Percentiles rank a stretch among this genome's conserved stretches.
Conservation (phyloP, 2,113 vertebrate genomes). For the Osmerus eperlanus region DNA sequence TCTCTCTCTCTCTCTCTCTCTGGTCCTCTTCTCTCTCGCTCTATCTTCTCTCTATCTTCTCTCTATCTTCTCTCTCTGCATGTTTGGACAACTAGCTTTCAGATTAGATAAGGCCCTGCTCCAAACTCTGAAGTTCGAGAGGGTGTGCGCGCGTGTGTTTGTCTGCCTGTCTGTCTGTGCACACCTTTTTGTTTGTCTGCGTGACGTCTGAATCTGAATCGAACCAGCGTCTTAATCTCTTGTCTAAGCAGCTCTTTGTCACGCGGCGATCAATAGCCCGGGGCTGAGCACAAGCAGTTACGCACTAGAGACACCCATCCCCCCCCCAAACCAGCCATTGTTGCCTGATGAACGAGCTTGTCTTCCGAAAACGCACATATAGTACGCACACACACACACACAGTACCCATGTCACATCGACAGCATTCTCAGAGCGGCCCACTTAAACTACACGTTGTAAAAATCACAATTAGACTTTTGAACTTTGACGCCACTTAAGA, state of each 20-base stretch:
- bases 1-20: neutral
- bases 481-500: no score
- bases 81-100: neutral
- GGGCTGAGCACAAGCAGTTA: conserved; percentile 5
- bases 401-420: no score
- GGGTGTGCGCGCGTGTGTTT: neutral
- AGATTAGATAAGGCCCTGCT: conserved; percentile 5
- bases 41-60: no score
- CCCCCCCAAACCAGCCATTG: no score
- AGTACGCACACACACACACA: neutral
- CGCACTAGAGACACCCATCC: no score
- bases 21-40: neutral
- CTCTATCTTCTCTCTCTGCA: neutral
- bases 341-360: no score
- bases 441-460: no score
- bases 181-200: neutral
- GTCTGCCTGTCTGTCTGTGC: neutral
- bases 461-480: no score
- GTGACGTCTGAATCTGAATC: neutral
- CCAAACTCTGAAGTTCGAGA: conserved; percentile 5
- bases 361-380: no score
- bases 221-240: neutral
- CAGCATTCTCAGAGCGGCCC: no score
- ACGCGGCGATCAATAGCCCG: conserved; percentile 29
- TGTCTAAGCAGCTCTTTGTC: conserved; percentile 28